Base-by-base conservation (phyloP, 2,797 vertebrate species). In the Oreochromis mossambicus region DNA sequence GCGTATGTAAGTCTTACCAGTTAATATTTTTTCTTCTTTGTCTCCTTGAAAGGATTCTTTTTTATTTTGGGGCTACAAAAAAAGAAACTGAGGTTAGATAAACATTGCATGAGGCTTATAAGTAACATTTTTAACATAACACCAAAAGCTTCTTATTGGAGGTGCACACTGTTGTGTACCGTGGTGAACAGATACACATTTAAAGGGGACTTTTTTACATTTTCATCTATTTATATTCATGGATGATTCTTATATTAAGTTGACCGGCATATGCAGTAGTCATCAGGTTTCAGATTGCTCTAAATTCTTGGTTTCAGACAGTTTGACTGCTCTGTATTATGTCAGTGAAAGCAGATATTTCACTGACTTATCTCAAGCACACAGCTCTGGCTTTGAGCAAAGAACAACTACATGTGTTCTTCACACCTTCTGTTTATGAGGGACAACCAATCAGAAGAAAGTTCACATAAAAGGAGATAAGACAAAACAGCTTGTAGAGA, bases 1-100 rank as follows among this genome's bases (percentile, higher is more conserved):
- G 43, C 80, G 29, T 77, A 10, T n/a, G 21, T 26, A 38, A 55
- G 19, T 24, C 91, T 94, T 88, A 92, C 91, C 90, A 6, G 79
- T 78, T 6, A 76, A 2, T 11, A 77, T 41, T 70, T 87, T 87
- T 73, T 86, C 85, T 58, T 88, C 83, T 56, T 88, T 79, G 8
- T 29, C 54, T 46, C 13, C 54, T 68, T 85, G 81, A 84, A 84
- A 56, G 8, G 52, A 79, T 86, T 92, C 86, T 12, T 80, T 89
- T 56, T 79, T 78, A 77, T 8, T 75, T 19, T 19, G 46, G 80
- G 51, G 7, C 89, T 89, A 61, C 12, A 80, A 77, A 79, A 88
- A 85, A 24, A 80, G 56, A 88, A 88, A 79, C 10, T 5, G 80
- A 43, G 51, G 81, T 83, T 36, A 73, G 6, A 3, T 5, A 11